A percentile compares a stretch with the other conserved stretches of the same genome.
phyloP scores from a whole-genome alignment of 2,888 invertebrate genomes.

The Yponomeuta evonymella region DNA sequence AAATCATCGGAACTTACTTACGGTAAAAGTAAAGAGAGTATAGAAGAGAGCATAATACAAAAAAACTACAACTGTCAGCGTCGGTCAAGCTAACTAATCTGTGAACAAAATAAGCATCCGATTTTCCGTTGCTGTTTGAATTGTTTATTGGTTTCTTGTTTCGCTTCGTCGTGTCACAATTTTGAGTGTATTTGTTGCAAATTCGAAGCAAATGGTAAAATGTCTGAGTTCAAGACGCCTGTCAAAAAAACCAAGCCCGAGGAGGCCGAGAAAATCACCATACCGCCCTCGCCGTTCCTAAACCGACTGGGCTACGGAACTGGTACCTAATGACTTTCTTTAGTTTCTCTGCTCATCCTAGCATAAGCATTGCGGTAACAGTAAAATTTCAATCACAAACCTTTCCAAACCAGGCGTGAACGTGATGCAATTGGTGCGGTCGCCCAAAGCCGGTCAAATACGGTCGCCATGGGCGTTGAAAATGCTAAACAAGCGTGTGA shows the following conservation, averaged over 20 bases:
- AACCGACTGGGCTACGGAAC: slow-evolving; percentile 86
- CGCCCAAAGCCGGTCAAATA: slow-evolving; percentile 79
- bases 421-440: slow-evolving; percentile 85
- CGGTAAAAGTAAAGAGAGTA: no score
- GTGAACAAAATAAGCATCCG: no score
- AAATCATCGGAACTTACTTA: no score
- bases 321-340: slow-evolving; percentile 54
- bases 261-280: slow-evolving; percentile 50
- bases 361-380: no score
- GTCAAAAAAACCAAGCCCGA: slow-evolving; percentile 41
- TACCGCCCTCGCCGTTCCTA: slow-evolving; percentile 85
- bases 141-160: no score
- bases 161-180: no score
- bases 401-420: slow-evolving; percentile 77
- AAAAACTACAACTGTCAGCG: no score
- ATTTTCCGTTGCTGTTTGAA: no score
- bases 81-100: no score
- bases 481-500: slow-evolving; percentile 76
- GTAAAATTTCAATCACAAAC: not conserved
- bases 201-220: slow-evolving; percentile 21
- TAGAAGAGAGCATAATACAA: no score
- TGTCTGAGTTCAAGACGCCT: slow-evolving; percentile 63
- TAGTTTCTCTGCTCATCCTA: not conserved
- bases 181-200: no score
- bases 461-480: slow-evolving; percentile 94